Conservation (phyloP, 1,140 invertebrate species). For the Dendrolimus punctatus region DNA sequence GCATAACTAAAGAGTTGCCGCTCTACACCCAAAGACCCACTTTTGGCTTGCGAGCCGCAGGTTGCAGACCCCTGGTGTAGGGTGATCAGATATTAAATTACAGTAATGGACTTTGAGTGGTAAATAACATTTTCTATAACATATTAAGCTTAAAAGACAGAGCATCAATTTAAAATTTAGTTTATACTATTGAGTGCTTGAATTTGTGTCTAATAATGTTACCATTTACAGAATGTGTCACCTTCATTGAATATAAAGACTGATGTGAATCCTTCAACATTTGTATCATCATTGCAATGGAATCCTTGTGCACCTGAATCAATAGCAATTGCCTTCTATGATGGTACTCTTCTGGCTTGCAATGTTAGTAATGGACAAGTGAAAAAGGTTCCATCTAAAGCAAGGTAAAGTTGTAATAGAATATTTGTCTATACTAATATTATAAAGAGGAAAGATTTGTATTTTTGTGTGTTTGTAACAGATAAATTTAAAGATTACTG, state of each 20-base stretch:
- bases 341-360: conserved; percentile 44
- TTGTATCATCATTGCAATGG: conserved; percentile 56
- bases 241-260: conserved; percentile 34
- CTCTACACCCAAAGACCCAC: no score
- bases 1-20: no score
- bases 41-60: no score
- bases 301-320: conserved; percentile 58
- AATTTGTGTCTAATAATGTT: neutral
- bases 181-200: neutral
- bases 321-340: conserved; percentile 49
- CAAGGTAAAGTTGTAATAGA: conserved; percentile 28
- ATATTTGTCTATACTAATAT: no score
- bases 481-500: no score
- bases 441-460: no score
- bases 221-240: conserved; percentile 37
- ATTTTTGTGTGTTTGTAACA: no score
- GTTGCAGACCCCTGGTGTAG: no score
- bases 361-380: conserved; percentile 41
- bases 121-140: no score
- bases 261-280: conserved; percentile 38
- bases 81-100: no score
- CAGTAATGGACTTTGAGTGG: no score
- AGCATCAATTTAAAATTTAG: neutral
- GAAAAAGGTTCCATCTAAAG: conserved; percentile 48
- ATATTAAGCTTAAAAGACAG: no score